These are phyloP conservation scores for Apodemia zela DNA, from an alignment of 2,888 invertebrate genomes.

Conservation along the genomic window DNA sequence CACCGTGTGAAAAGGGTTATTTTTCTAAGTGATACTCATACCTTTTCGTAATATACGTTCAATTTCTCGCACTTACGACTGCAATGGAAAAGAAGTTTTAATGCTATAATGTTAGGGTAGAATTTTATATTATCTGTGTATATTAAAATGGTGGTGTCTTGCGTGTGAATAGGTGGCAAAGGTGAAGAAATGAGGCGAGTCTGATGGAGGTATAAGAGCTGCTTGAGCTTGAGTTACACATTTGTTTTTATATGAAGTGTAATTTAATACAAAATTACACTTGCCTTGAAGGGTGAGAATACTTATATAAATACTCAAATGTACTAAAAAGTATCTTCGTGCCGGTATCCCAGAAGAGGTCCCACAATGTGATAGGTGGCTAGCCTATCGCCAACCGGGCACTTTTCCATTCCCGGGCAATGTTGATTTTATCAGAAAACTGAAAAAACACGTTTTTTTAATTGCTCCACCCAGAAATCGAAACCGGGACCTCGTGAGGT, in stretches of 20 bases:
- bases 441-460: no score
- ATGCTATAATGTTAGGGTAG: neutral
- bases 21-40: constrained; percentile 32
- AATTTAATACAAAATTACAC: no score
- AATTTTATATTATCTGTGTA: constrained; percentile 9
- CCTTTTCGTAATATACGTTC: constrained; percentile 35
- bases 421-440: no score
- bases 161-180: constrained; percentile 47
- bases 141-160: constrained; percentile 55
- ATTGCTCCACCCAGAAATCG: no score
- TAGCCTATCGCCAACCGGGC: no score
- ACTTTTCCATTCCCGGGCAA: no score
- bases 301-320: no score
- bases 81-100: constrained; percentile 3
- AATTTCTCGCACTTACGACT: constrained; percentile 20
- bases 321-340: no score
- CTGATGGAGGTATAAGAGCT: constrained; percentile 34
- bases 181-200: constrained; percentile 44
- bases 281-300: no score
- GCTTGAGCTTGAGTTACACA: constrained; percentile 16
- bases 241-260: constrained; percentile 19
- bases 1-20: constrained; percentile 31
- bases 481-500: no score
- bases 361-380: no score
- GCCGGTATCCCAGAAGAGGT: no score